Evolutionary conservation across 1,140 invertebrate species (phyloP).

Genomic region (Daktulosphaira vitifoliae): DNA sequence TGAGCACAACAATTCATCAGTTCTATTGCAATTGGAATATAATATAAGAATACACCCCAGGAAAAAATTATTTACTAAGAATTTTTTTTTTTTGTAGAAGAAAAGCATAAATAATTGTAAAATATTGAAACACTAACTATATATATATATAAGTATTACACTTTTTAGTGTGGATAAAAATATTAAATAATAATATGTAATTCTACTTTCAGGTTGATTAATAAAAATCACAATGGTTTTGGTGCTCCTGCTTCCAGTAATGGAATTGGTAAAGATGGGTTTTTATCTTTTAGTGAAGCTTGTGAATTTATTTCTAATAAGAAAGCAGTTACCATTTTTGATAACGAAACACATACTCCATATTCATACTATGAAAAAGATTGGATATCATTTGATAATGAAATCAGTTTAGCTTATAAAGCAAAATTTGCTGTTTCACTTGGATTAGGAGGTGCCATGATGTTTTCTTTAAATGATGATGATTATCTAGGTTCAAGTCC

Average conservation of each 20-base stretch:
- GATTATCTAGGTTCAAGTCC: constrained; percentile 46
- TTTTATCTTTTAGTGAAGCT: constrained; percentile 57
- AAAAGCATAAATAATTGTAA: too few relatives aligned
- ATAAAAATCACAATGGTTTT: constrained; percentile 50
- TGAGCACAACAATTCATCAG: too few relatives aligned
- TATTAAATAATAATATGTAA: too few relatives aligned
- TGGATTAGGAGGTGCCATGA: constrained; percentile 62
- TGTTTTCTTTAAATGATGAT: constrained; percentile 65
- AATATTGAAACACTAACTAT: too few relatives aligned
- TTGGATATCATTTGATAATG: constrained; percentile 85
- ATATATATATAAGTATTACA: too few relatives aligned
- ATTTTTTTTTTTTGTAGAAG: too few relatives aligned
- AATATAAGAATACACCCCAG: too few relatives aligned
- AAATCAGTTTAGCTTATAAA: constrained; percentile 63
- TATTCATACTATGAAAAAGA: constrained; percentile 64
- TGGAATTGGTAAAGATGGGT: constrained; percentile 61
- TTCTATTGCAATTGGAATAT: too few relatives aligned
- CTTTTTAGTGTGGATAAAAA: too few relatives aligned
- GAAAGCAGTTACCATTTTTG: constrained; percentile 49
- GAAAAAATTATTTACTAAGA: too few relatives aligned
- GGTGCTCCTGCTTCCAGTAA: constrained; percentile 58
- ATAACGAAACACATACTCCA: constrained; percentile 62
- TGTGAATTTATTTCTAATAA: constrained; percentile 56
- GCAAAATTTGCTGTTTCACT: constrained; percentile 55
- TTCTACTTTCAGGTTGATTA: constrained; percentile 51